Base-by-base conservation (phyloP, 2,888 invertebrate species). In the Cotesia congregata region DNA sequence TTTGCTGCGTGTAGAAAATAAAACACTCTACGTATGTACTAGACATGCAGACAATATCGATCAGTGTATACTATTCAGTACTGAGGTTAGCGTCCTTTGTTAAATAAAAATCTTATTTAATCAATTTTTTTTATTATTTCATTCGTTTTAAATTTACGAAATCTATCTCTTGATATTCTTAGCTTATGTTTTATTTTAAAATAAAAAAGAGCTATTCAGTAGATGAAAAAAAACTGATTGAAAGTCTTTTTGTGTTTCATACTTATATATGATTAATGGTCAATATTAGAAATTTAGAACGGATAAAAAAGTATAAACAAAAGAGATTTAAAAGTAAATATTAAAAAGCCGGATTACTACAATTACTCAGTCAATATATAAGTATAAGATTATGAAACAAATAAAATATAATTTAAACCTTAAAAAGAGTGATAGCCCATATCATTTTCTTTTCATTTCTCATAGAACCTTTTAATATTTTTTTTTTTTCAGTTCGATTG, bases 1-100 rank as follows among this genome's bases (percentile, higher is more conserved):
- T 30, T n/a, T 30, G 30, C 60, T 50, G 59, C 30, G 20, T 70
- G 62, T 62, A 62, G 62, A 62, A 62, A 62, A 62, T 62, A 62
- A 50, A 30, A 50, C 12, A 12, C 50, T 50, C 12, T 50, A 12
- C 50, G 50, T 50, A 12, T 12, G 50, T 50, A 50, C 12, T 50
- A 12, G 50, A 50, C 50, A 50, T 50, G 50, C 50, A 50, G 50
- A 50, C 50, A 50, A 50, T 50, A 50, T 50, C 50, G 50, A 50
- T 50, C 50, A 12, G 50, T 50, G 12, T 50, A 50, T 12, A 50
- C 9, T 50, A 50, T 50, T 50, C 9, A 50, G 50, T 50, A 50
- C 12, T 50, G 12, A 50, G 50, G 50, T 50, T 50, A 12, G 50
- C 50, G 50, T 50, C 12, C 50, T 50, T 50, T 9, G 50, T 50